These are phyloP conservation scores for Cacoxenus indagator DNA, from an alignment of 2,888 invertebrate genomes.

Conservation along the genomic window DNA sequence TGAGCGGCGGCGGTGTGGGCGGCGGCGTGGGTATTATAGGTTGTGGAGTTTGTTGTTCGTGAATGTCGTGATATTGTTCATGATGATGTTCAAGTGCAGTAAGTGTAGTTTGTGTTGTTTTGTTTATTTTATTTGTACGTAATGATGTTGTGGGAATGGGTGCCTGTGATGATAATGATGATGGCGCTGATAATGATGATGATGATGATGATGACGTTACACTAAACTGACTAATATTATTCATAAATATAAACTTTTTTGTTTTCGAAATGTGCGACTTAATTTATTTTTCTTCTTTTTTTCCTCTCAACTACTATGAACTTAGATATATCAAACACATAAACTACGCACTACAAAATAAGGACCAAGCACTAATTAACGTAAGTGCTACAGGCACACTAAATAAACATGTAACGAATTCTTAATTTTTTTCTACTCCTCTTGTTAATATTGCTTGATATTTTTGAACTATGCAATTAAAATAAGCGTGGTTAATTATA, in stretches of 20 bases:
- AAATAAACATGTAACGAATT: too few species aligned
- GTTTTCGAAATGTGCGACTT: background rate
- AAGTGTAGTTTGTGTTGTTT: constrained; percentile 27
- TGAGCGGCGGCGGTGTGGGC: constrained; percentile 35
- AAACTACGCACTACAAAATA: too few species aligned
- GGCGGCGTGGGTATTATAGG: constrained; percentile 23
- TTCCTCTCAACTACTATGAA: too few species aligned
- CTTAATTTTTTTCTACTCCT: too few species aligned
- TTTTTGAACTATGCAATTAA: too few species aligned
- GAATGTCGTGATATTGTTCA: constrained; percentile 18
- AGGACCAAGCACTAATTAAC: too few species aligned
- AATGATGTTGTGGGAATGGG: constrained; percentile 7
- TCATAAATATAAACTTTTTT: constrained; percentile 52
- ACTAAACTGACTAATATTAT: constrained; percentile 54
- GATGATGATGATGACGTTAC: constrained; percentile 41
- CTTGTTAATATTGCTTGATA: too few species aligned
- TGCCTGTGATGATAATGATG: constrained; percentile 10
- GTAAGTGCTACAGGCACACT: too few species aligned
- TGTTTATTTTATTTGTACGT: background rate
- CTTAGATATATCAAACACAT: too few species aligned
- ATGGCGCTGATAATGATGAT: constrained; percentile 38
- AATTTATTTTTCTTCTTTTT: constrained; percentile 13
- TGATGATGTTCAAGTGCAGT: constrained; percentile 16
- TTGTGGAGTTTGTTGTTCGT: constrained; percentile 13
- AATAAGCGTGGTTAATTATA: too few species aligned